Evolutionary conservation across 53 echinoderm and acorn worm species (phyloP).

Genomic region (Henricia sp.): DNA sequence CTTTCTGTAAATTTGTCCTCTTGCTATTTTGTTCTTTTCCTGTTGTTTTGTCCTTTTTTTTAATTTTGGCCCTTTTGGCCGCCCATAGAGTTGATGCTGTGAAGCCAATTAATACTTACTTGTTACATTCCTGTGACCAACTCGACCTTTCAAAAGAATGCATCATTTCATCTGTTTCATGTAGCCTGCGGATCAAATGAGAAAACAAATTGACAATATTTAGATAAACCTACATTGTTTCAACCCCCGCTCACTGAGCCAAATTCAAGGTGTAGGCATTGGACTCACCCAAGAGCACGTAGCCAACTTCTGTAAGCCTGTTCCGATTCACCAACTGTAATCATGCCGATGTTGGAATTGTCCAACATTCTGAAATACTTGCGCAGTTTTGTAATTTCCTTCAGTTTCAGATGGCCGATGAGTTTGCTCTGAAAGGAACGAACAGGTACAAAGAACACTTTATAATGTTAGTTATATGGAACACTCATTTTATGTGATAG

Average conservation of each 20-base stretch:
- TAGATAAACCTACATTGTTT: too few species aligned
- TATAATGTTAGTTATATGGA: not conserved
- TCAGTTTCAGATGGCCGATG: constrained; percentile 54
- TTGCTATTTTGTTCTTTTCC: too few species aligned
- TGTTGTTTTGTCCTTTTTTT: too few species aligned
- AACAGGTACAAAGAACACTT: not conserved
- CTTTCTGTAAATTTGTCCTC: too few species aligned
- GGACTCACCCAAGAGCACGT: constrained; percentile 67
- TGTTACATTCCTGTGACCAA: constrained; percentile 23
- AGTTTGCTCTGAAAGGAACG: constrained; percentile 48
- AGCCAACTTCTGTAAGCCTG: constrained; percentile 74
- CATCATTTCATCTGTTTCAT: constrained; percentile 42
- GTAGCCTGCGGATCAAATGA: not conserved
- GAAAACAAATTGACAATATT: too few species aligned
- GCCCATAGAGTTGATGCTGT: too few species aligned
- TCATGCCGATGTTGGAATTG: constrained; percentile 66
- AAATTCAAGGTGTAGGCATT: too few species aligned
- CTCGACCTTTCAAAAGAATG: constrained; percentile 40
- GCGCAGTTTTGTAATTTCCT: constrained; percentile 73
- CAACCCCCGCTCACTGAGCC: too few species aligned
- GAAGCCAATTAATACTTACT: too few species aligned
- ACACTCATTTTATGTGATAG: not conserved
- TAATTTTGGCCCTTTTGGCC: too few species aligned
- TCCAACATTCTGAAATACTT: constrained; percentile 73
- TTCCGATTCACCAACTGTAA: constrained; percentile 71